Conservation (phyloP, 2,113 vertebrate species). For the Microcebus ravelobensis region DNA sequence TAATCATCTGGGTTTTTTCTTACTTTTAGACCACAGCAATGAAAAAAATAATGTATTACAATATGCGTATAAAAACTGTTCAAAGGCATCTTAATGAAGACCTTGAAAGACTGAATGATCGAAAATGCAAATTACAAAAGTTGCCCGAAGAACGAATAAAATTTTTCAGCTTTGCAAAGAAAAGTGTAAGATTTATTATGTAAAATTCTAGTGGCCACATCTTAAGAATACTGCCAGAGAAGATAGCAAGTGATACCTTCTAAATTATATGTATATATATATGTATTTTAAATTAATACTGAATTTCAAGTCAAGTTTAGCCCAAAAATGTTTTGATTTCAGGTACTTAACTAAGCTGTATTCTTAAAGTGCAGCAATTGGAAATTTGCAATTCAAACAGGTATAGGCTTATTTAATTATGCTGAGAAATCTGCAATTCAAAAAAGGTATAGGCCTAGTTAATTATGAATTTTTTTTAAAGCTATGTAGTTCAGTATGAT, state of each 20-base stretch:
- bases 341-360: neutral
- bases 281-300: neutral
- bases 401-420: neutral
- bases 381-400: constrained; percentile 17
- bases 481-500: neutral
- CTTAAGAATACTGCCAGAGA: constrained; percentile 10
- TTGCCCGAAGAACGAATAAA: constrained; percentile 88
- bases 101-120: constrained; percentile 84
- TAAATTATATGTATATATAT: neutral
- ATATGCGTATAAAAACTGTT: constrained; percentile 89
- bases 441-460: neutral
- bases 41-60: constrained; percentile 96
- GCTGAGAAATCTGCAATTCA: neutral
- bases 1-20: constrained; percentile 24
- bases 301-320: constrained; percentile 9
- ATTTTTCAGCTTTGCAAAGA: constrained; percentile 85
- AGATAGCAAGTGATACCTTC: constrained; percentile 14
- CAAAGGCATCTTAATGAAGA: constrained; percentile 86
- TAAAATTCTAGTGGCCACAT: neutral
- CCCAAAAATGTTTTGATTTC: constrained; percentile 11
- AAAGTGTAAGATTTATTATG: constrained; percentile 85
- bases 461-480: neutral
- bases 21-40: constrained; percentile 87
- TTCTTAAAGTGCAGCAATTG: neutral
- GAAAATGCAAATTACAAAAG: constrained; percentile 84